phyloP scores from a whole-genome alignment of 2,797 vertebrate genomes.

The Myotis pilosus region DNA sequence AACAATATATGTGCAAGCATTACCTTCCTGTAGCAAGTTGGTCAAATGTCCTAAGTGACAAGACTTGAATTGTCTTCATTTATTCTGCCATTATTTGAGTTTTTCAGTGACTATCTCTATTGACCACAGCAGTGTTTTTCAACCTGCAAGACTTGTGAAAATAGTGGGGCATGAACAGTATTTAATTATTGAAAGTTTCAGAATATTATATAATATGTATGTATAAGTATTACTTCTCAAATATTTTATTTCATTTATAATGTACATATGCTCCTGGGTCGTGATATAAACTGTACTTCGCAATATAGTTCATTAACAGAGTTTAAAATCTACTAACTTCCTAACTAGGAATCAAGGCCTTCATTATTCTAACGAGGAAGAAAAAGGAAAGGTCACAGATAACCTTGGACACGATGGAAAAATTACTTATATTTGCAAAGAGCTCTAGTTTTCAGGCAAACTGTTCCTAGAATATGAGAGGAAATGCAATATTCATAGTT shows the following conservation, averaged over 20 bases:
- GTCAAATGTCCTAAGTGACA: background rate
- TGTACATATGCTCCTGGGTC: background rate
- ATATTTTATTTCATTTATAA: background rate
- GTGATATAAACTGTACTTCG: background rate
- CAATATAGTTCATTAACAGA: background rate
- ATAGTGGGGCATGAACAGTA: background rate
- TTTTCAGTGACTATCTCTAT: background rate
- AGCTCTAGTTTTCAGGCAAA: background rate
- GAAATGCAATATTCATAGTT: background rate
- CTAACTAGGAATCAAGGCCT: background rate
- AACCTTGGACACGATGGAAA: background rate
- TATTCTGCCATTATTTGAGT: background rate
- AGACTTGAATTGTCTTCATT: background rate
- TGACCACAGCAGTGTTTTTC: background rate
- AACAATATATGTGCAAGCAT: background rate
- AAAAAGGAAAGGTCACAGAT: background rate
- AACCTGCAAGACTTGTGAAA: background rate
- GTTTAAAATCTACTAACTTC: background rate
- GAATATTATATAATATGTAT: background rate
- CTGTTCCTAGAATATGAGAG: background rate
- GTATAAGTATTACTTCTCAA: background rate
- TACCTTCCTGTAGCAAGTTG: background rate
- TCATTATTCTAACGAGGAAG: background rate
- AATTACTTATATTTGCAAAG: background rate
- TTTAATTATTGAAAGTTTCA: conserved; percentile 39